These are phyloP conservation scores for Rhabdornis inornatus DNA, from an alignment of 2,113 vertebrate genomes.

Conservation along the genomic window DNA sequence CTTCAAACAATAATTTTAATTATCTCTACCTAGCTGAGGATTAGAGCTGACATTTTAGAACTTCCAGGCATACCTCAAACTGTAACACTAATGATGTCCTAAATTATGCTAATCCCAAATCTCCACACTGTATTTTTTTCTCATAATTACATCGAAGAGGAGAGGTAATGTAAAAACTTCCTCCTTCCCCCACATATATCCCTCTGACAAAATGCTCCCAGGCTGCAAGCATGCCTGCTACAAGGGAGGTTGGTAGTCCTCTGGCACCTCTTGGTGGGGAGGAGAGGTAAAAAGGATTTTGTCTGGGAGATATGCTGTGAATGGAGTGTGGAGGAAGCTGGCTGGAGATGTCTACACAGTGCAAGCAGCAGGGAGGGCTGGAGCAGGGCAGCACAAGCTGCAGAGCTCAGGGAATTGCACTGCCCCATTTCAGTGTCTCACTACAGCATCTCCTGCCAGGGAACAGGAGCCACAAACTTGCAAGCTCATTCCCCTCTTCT, in stretches of 20 bases:
- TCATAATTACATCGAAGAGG: background rate
- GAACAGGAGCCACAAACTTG: background rate
- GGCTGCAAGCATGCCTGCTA: background rate
- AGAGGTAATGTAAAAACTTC: background rate
- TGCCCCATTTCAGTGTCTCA: background rate
- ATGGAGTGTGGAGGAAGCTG: rapidly evolving
- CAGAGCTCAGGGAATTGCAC: background rate
- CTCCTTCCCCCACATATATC: background rate
- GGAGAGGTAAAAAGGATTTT: background rate
- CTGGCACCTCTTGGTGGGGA: background rate
- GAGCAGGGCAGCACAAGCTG: background rate
- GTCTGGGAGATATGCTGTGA: background rate
- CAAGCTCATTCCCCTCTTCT: background rate
- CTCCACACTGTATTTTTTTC: background rate
- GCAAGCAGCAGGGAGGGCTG: background rate
- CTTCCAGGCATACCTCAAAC: background rate
- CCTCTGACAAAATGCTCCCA: background rate
- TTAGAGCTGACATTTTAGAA: background rate
- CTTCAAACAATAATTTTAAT: background rate
- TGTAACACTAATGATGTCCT: background rate
- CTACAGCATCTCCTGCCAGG: background rate
- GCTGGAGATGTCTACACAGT: background rate
- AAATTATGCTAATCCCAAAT: background rate
- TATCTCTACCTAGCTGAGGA: background rate
- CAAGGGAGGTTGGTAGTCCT: background rate